Evolutionary conservation across 2,888 invertebrate genomes (phyloP).

Genomic region (Pollenia angustigena): DNA sequence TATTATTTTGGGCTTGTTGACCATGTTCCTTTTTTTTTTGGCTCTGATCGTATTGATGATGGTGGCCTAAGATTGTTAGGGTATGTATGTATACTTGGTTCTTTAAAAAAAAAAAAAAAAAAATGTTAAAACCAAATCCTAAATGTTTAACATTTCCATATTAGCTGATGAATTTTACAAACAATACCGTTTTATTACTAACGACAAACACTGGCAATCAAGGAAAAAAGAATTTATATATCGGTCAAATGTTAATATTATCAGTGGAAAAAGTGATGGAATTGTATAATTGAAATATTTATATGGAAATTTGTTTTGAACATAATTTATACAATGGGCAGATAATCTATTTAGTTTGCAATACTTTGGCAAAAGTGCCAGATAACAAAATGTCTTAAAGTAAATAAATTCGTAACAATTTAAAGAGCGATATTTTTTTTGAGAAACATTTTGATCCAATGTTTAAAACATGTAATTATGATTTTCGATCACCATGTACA

Average conservation of each 20-base stretch:
- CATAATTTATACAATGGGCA: background rate
- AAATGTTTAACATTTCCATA: constrained; percentile 69
- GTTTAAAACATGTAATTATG: too few species aligned
- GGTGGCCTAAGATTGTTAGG: constrained; percentile 56
- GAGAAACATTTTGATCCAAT: too few species aligned
- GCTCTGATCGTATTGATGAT: constrained; percentile 13
- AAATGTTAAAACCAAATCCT: constrained; percentile 10
- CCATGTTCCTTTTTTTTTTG: constrained; percentile 26
- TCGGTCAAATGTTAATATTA: constrained; percentile 65
- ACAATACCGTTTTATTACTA: constrained; percentile 68
- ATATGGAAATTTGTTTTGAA: constrained; percentile 46
- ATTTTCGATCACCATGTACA: too few species aligned
- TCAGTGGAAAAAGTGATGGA: constrained; percentile 63
- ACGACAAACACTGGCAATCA: constrained; percentile 18
- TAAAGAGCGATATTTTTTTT: too few species aligned
- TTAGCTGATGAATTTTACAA: constrained; percentile 61
- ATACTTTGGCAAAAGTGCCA: too few species aligned
- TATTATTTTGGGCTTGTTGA: constrained; percentile 46
- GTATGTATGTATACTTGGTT: constrained; percentile 34
- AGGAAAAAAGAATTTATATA: background rate
- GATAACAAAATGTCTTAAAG: too few species aligned
- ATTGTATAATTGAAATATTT: constrained; percentile 68
- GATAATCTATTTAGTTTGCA: background rate
- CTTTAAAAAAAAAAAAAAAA: constrained; percentile 1
- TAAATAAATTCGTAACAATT: too few species aligned